Evolutionary conservation across 2,888 invertebrate species (phyloP), one percentile per base, ranked within the genome.

Genomic region (Chorisops tibialis): DNA sequence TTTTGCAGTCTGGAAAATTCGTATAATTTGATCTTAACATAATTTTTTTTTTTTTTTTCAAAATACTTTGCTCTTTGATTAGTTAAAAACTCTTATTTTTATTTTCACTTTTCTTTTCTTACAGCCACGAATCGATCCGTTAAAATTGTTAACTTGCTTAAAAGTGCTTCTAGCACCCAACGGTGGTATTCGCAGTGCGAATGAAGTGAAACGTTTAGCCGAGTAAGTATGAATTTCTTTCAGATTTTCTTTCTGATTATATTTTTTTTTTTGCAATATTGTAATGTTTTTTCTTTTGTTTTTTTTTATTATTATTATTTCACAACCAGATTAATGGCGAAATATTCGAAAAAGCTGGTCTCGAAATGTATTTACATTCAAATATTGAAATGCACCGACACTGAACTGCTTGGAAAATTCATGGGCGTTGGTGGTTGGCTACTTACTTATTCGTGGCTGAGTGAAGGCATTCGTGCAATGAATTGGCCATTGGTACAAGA

Each of bases 291-390:
- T 11, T 24, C 54, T 41, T 12, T 11, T 11, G 12, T 41, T 41
- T 14, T 11, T 41, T 11, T 6, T 41, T 62, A 59, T 66, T 58
- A 9, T 35, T 43, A 22, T 47, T 41, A 14, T 24, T 1, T 47
- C 4, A 12, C 7, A 14, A 9, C 12, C 82, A 95, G 94, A 76
- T 85, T 96, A 74, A 96, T 96, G 96, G 91, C 89, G 49, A 94
- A 95, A 78, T 94, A 91, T 81, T 95, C 95, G 1, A 93, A 91
- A 77, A 96, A 96, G 79, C 82, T 96, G 68, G 96, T 96, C 59
- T 94, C 93, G 70, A 94, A 94, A 81, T 96, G 96, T 80, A 91
- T 96, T 72, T 96, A 96, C 74, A 87, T 95, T 70, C 91, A 95
- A 76, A 95, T 96, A 72, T 80, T 96, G 63, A 91, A 91, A 78